Evolutionary conservation across 2,888 invertebrate genomes (phyloP), one percentile per base, ranked within the genome.

Genomic region (Leucozona laternaria): DNA sequence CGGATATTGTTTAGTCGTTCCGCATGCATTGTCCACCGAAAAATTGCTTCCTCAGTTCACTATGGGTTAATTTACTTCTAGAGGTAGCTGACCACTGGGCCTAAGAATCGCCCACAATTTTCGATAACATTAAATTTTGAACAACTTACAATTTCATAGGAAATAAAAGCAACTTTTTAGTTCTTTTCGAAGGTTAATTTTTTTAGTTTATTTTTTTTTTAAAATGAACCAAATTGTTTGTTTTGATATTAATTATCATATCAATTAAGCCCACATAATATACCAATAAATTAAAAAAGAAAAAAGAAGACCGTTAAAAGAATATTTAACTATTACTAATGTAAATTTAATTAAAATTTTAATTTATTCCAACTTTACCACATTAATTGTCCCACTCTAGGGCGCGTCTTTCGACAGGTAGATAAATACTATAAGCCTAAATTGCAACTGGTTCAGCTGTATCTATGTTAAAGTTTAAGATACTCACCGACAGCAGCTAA

Each of bases 381-480:
- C 34, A 10, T 15, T 22, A 0, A 7, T 1, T 15, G 31, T 4
- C 13, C 37, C 22, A 37, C 58, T 58, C 0, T 58, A 20, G 17
- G 20, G 58, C 37, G 37, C 58, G 58, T 58, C 58, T 66, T 73
- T 68, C 71, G 48, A 62, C 28, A 31, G 25, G 58, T 58, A 76
- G 57, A 73, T 34, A 75, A 34, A 37, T 50, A 70, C 20, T 31
- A 45, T 37, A 50, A 22, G 50, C 20, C 48, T 20, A 20, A 64
- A 72, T 45, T 53, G 66, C 71, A 84, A 80, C 76, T 80, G 72
- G 80, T 80, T 76, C 60, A 45, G 45, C 17, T 55, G 31, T 75
- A 37, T 58, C 20, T 55, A 17, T 55, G n/a, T n/a, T 6, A 58
- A 58, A 20, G 5, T 66, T 43, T 45, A 34, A 73, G 57, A 66